Evolutionary conservation across 2,113 vertebrate species (phyloP).

Genomic region (Megaptera novaeangliae): DNA sequence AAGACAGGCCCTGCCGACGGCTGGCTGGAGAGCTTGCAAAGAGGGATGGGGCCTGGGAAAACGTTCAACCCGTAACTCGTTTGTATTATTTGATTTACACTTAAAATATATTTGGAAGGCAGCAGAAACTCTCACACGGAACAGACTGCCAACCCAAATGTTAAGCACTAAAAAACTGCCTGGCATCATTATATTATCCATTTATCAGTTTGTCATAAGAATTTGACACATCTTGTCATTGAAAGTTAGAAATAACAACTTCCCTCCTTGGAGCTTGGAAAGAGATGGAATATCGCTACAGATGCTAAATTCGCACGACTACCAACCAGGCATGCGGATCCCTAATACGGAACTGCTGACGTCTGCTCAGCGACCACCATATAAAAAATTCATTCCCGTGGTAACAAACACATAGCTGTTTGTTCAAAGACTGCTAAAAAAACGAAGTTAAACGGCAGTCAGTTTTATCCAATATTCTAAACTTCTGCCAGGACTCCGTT

Average conservation of each 20-base stretch:
- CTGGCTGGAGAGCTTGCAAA: background rate
- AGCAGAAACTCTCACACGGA: conserved; percentile 55
- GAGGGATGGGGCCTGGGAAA: background rate
- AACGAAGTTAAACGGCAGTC: background rate
- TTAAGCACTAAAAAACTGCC: conserved; percentile 55
- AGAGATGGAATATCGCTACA: conserved; percentile 11
- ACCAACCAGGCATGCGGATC: conserved; percentile 3
- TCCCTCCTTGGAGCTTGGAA: conserved; percentile 35
- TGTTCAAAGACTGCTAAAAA: conserved; percentile 15
- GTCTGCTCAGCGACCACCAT: background rate
- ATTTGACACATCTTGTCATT: conserved; percentile 63
- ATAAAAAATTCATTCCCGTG: conserved; percentile 14
- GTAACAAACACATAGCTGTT: conserved; percentile 45
- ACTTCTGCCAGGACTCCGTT: conserved; percentile 4
- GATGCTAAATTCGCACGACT: background rate
- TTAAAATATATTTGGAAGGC: conserved; percentile 60
- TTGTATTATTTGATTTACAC: conserved; percentile 68
- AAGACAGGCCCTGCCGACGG: background rate
- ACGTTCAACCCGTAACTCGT: background rate
- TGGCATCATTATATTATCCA: conserved; percentile 56
- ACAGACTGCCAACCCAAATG: conserved; percentile 68
- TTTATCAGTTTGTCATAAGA: conserved; percentile 68
- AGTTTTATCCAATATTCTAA: background rate
- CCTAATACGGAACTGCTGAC: conserved; percentile 30
- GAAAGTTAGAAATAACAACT: conserved; percentile 57